Base-by-base conservation (phyloP, 2,797 vertebrate genomes). In the Cirrhinus mrigala region DNA sequence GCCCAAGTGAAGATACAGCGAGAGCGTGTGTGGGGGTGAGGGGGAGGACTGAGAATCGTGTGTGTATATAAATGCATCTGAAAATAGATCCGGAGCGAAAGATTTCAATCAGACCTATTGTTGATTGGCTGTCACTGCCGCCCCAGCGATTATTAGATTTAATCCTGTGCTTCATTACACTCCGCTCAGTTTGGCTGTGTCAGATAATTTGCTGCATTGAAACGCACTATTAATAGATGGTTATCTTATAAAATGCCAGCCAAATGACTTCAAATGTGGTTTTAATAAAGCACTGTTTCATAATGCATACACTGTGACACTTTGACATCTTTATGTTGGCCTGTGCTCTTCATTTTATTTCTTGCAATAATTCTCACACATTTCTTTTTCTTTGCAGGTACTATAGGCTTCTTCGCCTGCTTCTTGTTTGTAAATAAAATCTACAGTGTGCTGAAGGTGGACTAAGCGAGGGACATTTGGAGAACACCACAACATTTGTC, bases 351-450 rank as follows among this genome's bases (percentile, higher is more conserved):
- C 20, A 40, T 44, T 22, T 10, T 20, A 27, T 79, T 12, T 29
- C 18, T 24, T 16, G 44, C 24, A 12, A 69, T 58, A 9, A 24
- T 18, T 82, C 27, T 79, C 64, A 73, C 14, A 27, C 74, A 73
- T 82, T 14, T 91, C 48, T 79, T 44, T 80, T 71, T 90, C 40
- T 75, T 50, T 88, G 37, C 88, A 99, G 98, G 98, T 88, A 98
- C 98, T 91, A 99, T 99, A 92, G 98, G 98, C 90, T 99, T 99
- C 94, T 99, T 99, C 85, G 97, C 98, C 90, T 99, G 98, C 93
- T 99, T 99, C 95, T 99, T 97, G 98, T 99, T 99, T 95, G 98
- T 99, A 91, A 98, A 97, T 92, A 99, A 99, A 95, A 99, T 99
- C 95, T 99, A 99, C 97, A 99, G 98, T 9, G 98, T 99, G 93